These are phyloP conservation scores for Torymus tubicola DNA, from an alignment of 2,888 invertebrate species.

Conservation along the genomic window DNA sequence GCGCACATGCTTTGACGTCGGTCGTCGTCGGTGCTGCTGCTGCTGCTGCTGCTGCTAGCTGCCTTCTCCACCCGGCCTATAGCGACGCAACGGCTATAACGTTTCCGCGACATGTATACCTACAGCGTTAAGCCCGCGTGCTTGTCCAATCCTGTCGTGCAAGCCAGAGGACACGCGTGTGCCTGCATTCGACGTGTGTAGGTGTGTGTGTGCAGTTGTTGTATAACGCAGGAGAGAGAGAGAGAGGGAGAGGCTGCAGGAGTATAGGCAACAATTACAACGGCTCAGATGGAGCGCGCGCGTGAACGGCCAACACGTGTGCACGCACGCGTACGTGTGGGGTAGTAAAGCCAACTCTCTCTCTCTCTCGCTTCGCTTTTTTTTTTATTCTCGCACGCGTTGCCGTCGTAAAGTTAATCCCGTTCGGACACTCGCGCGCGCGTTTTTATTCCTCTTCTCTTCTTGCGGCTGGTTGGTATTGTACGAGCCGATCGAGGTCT, in stretches of 20 bases:
- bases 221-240: conserved; percentile 1
- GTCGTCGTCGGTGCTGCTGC: too few species aligned
- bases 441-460: conserved; percentile 42
- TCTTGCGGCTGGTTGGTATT: background rate
- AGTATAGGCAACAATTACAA: conserved; percentile 27
- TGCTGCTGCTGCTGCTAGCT: too few species aligned
- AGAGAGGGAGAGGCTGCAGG: conserved; percentile 2
- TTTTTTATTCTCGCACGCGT: background rate
- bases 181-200: conserved; percentile 25
- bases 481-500: conserved; percentile 37
- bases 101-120: conserved; percentile 13
- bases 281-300: background rate
- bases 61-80: too few species aligned
- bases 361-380: background rate
- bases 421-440: conserved; percentile 38
- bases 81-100: background rate
- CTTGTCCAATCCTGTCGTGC: conserved; percentile 27
- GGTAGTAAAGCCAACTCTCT: conserved; percentile 18
- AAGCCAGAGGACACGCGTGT: background rate
- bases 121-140: background rate
- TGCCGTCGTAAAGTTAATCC: conserved; percentile 54
- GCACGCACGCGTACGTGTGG: too few species aligned
- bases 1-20: too few species aligned
- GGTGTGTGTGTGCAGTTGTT: background rate
- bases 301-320: background rate